Evolutionary conservation across 2,888 invertebrate genomes (phyloP).

Genomic region (Vandiemenella viatica): DNA sequence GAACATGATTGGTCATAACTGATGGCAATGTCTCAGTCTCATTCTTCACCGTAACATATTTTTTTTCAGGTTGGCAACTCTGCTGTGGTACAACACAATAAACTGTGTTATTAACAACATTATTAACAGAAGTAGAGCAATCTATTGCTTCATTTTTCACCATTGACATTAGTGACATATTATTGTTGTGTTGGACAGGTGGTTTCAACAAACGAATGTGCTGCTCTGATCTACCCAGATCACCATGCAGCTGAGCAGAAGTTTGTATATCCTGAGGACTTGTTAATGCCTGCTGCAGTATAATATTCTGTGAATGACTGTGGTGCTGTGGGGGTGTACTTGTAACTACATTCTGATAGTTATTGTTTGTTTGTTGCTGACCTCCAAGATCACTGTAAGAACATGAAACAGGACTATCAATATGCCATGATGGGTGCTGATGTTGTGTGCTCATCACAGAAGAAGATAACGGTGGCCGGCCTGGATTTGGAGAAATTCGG

Average conservation of each 20-base stretch:
- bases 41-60: slow-evolving; percentile 48
- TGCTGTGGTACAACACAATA: slow-evolving; percentile 19
- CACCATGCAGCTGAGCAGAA: neutral
- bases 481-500: slow-evolving; percentile 51
- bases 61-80: slow-evolving; percentile 37
- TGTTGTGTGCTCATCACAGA: slow-evolving; percentile 1
- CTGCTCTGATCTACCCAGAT: slow-evolving; percentile 1
- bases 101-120: slow-evolving; percentile 5
- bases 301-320: slow-evolving; percentile 23
- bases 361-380: slow-evolving; percentile 20
- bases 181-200: slow-evolving; percentile 2
- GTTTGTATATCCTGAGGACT: slow-evolving; percentile 6
- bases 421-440: slow-evolving; percentile 17
- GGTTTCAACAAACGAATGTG: slow-evolving; percentile 10
- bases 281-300: slow-evolving; percentile 33
- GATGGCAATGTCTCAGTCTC: slow-evolving; percentile 28
- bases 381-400: slow-evolving; percentile 9
- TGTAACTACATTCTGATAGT: slow-evolving; percentile 27
- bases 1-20: slow-evolving; percentile 23
- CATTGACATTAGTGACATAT: slow-evolving; percentile 12
- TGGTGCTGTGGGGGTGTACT: slow-evolving; percentile 17
- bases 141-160: slow-evolving; percentile 8
- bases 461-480: neutral
- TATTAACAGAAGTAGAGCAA: slow-evolving; percentile 3
- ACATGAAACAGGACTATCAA: slow-evolving; percentile 17